Base-by-base conservation (phyloP, 2,797 vertebrate genomes). In the Lophius americanus region DNA sequence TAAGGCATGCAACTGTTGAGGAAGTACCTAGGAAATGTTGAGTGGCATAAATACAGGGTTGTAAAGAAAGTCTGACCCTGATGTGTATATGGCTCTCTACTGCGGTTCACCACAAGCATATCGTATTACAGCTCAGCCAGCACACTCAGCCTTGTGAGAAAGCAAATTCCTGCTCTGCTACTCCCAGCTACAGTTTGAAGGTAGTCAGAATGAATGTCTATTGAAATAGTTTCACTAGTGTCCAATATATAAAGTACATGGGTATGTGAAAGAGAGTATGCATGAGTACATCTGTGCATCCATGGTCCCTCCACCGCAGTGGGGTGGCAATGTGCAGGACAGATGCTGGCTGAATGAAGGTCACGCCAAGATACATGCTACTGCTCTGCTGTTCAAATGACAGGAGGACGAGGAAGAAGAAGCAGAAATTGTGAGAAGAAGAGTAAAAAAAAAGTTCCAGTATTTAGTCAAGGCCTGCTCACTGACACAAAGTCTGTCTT, bases 401-500 rank as follows among this genome's bases (percentile, higher is more conserved):
- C 73, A 83, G 70, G 64, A 84, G 68, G 73, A 78, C 64, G 70
- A 83, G 56, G 85, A 74, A 79, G 73, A 88, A 69, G 84, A 84
- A 69, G 73, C 72, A 78, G 61, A 81, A 85, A 87, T 86, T 88
- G 81, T 80, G 77, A 85, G 73, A 68, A 76, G 78, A 75, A 50
- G 64, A 86, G 69, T 60, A 73, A 75, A 65, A 63, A 68, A 70
- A 82, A 80, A 63, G 77, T 23, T 51, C 68, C 79, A 88, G 90
- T 80, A 92, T 93, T 93, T 92, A 92, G 90, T 89, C 91, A 93
- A 93, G 93, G 92, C 93, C 92, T 68, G 91, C 90, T 93, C 88
- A 70, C 85, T 89, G 85, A 94, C 95, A 96, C 95, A 95, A 94
- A 95, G 95, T 93, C 88, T 36, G 86, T 90, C 90, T 92, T 92